Base-by-base conservation (phyloP, 2,113 vertebrate genomes). In the Tauraco erythrolophus region DNA sequence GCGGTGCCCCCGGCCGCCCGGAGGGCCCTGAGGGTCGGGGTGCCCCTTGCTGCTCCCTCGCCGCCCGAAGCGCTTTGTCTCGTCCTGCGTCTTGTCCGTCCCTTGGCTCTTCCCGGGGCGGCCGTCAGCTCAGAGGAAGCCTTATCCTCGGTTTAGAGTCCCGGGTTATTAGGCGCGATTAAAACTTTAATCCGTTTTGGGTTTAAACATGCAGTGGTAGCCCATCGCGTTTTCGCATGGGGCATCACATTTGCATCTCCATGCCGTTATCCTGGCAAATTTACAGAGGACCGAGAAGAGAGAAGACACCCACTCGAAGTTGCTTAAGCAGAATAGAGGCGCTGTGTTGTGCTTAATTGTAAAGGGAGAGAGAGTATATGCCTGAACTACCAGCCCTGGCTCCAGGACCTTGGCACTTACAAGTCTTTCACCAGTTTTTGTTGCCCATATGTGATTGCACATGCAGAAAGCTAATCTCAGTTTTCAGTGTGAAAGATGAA, bases 201-300 rank as follows among this genome's bases (percentile, higher is more conserved):
- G 33, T n/a, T 31, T 5, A 5, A 46, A 14, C 24, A 0, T 1
- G 53, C 11, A 51, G 53, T 3, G 82, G 48, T 9, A 2, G 53
- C 57, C 9, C 62, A 2, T 57, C 7, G 28, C 41, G 0, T 5
- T 68, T 15, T 19, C 53, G 2, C 45, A 0, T 3, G 5, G 50
- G 25, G 30, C 41, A 30, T 66, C 78, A 0, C 39, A 0, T 14
- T 48, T 3, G 76, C 39, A 3, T 17, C 68, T 17, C 39, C 11
- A 0, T 5, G 83, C 65, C 27, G 25, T 62, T 79, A 3, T 24
- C 75, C 2, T 6, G 84, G 84, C 45, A 3, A 19, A 5, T 11
- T 41, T 10, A 3, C 3, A 4, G 33, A 12, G 43, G 28, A 3
- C 39, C 7, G 58, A 4, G 37, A 3, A 11, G 3, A 19, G 31